phyloP scores from a whole-genome alignment of 2,888 invertebrate species.

The Callyntrura guangdongensis region DNA sequence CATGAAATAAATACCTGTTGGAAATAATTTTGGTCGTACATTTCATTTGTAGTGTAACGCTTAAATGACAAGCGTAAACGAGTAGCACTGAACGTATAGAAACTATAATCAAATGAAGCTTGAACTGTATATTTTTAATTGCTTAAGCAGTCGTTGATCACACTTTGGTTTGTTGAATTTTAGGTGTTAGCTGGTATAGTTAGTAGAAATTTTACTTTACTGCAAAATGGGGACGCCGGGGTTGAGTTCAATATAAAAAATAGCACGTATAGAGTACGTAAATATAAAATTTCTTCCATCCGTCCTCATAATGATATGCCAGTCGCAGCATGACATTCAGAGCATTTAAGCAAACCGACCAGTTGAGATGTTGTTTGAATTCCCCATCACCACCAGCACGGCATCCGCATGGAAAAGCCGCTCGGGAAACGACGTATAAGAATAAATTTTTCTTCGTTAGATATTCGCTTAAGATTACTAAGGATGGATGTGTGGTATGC shows the following conservation, averaged over 20 bases:
- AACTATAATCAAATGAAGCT: too few relatives aligned
- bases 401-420: slow-evolving; percentile 30
- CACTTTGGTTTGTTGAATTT: too few relatives aligned
- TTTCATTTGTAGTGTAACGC: background rate
- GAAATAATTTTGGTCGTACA: background rate
- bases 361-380: slow-evolving; percentile 3
- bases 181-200: too few relatives aligned
- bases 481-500: slow-evolving; percentile 1
- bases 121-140: too few relatives aligned
- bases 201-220: background rate
- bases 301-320: slow-evolving; percentile 45
- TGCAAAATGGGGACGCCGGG: background rate
- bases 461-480: too few relatives aligned
- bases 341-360: slow-evolving; percentile 34
- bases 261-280: background rate
- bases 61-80: too few relatives aligned
- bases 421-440: background rate
- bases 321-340: slow-evolving; percentile 50
- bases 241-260: too few relatives aligned
- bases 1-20: background rate
- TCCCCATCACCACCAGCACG: background rate
- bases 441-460: slow-evolving; percentile 35
- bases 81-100: too few relatives aligned
- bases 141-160: too few relatives aligned
- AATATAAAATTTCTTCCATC: slow-evolving; percentile 7